Evolutionary conservation across 2,113 vertebrate genomes (phyloP).

Genomic region (Solenodon paradoxus): DNA sequence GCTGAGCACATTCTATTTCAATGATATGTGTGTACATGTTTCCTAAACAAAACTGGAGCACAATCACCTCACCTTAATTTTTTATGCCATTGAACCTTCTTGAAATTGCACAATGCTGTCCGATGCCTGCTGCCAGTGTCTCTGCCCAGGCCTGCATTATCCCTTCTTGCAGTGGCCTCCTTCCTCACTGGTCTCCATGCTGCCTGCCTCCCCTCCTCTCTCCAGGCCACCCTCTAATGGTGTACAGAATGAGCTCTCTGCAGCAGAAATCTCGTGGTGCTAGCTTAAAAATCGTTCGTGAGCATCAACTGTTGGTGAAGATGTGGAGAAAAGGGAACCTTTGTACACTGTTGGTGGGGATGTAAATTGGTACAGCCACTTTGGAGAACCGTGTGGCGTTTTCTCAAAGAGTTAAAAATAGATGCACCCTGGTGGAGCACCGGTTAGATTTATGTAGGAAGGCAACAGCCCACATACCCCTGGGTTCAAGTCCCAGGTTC

Average conservation of each 20-base stretch:
- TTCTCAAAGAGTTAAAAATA: too few relatives aligned
- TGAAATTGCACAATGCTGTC: fast-evolving
- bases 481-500: too few relatives aligned
- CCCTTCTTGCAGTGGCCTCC: not conserved
- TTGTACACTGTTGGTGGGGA: too few relatives aligned
- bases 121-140: not conserved
- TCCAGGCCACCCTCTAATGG: fast-evolving
- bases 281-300: not conserved
- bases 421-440: too few relatives aligned
- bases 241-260: not conserved
- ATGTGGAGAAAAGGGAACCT: too few relatives aligned
- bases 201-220: not conserved
- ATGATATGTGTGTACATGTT: not conserved
- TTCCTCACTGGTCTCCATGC: not conserved
- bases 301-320: too few relatives aligned
- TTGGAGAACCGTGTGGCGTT: too few relatives aligned
- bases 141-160: not conserved
- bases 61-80: not conserved
- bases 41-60: not conserved
- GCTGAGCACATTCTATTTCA: not conserved
- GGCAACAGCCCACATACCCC: too few relatives aligned
- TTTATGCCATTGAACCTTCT: not conserved
- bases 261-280: not conserved
- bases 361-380: too few relatives aligned
- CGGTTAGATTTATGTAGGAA: too few relatives aligned